Evolutionary conservation across 2,113 vertebrate genomes (phyloP).

Genomic region (Cisticola juncidis): DNA sequence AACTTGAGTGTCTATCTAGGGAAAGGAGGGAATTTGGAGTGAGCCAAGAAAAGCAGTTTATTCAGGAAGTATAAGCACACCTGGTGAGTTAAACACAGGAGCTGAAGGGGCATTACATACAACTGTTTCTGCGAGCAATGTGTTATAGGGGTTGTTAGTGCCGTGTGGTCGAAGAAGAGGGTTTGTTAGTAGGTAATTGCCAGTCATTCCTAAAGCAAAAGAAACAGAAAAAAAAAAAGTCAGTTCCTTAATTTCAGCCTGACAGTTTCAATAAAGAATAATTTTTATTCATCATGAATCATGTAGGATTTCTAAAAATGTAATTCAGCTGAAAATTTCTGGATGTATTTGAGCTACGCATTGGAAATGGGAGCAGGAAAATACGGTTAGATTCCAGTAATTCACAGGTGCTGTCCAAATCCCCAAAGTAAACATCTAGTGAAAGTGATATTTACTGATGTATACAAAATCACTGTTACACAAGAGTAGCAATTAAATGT

Average conservation of each 20-base stretch:
- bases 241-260: constrained; percentile 79
- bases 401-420: constrained; percentile 78
- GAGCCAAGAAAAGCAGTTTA: constrained; percentile 65
- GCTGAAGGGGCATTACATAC: constrained; percentile 99
- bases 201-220: constrained; percentile 98
- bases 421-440: constrained; percentile 78
- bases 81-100: constrained; percentile 99
- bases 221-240: constrained; percentile 84
- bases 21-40: constrained; percentile 63
- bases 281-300: constrained; percentile 62
- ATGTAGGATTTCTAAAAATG: constrained; percentile 60
- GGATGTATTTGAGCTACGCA: constrained; percentile 69
- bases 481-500: constrained; percentile 76
- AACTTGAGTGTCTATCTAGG: constrained; percentile 56
- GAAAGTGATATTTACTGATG: constrained; percentile 80
- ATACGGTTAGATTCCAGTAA: constrained; percentile 69
- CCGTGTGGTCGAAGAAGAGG: constrained; percentile 99
- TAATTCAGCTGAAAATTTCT: constrained; percentile 67
- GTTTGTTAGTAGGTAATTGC: constrained; percentile 99
- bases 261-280: constrained; percentile 67
- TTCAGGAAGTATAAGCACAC: constrained; percentile 91
- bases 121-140: constrained; percentile 99
- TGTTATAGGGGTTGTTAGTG: constrained; percentile 99
- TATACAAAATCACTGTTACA: constrained; percentile 76
- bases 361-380: constrained; percentile 71